Evolutionary conservation across 1,140 invertebrate species (phyloP), one percentile per base, ranked within the genome.

Genomic region (Drosophila tristis): DNA sequence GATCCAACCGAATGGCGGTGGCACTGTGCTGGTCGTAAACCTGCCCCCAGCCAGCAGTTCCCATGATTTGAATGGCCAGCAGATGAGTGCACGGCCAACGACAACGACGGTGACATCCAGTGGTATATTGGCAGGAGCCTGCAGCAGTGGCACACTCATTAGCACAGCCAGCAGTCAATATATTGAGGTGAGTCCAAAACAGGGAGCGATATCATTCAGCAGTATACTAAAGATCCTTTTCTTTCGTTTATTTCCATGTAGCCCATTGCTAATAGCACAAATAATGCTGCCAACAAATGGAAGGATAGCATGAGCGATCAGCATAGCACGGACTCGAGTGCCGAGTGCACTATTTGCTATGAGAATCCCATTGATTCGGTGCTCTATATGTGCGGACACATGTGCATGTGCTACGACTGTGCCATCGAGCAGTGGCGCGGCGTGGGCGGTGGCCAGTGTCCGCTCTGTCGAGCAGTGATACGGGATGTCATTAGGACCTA

Each of bases 351-450:
- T 0, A 97, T 99, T 50, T 99, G 98, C 92, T 98, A 97, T 90
- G 98, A 99, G 91, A 95, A 97, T 77, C 94, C 95, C 55, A 97
- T 98, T 50, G 97, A 99, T 92, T 96, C 96, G 78, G 98, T 98
- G 20, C 93, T 99, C 16, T 99, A 99, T 91, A 97, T 96, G 93
- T 99, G 98, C 92, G 98, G 98, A 43, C 98, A 99, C 93, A 98
- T 99, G 97, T 99, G 98, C 90, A 98, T 99, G 98, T 99, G 98
- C 92, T 99, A 97, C 89, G 94, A 97, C n/a, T 99, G 98, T 93
- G 98, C 98, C 2, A 94, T 97, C 13, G 96, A 98, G 77, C 97
- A 98, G 86, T 98, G 97, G 96, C 93, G 96, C 44, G 96, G 96
- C 16, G 97, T 96, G 80, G 96, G 97, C 0, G 97, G 96, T 43